Conservation (phyloP, 92 coral and sea anemone species). For the Actinernus sp. region DNA sequence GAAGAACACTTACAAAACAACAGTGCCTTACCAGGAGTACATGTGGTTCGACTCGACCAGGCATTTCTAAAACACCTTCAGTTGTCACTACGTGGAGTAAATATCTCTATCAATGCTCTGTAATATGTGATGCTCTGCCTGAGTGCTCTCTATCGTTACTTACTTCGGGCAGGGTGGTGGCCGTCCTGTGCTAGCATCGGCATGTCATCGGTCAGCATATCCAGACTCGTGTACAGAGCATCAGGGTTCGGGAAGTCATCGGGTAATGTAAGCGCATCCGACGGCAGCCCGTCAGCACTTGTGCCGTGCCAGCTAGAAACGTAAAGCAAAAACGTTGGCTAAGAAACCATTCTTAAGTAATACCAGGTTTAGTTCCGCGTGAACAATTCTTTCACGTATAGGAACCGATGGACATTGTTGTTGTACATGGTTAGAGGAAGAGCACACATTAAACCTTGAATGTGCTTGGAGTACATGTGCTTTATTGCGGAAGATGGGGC, state of each 20-base stretch:
- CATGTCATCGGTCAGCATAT: constrained; percentile 80
- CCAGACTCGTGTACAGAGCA: constrained; percentile 74
- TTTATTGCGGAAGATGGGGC: too few relatives aligned
- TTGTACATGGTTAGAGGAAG: too few relatives aligned
- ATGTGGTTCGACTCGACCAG: too few relatives aligned
- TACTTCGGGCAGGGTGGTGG: constrained; percentile 30
- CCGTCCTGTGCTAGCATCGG: constrained; percentile 43
- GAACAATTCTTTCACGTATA: background rate
- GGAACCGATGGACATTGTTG: too few relatives aligned
- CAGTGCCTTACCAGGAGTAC: constrained; percentile 11
- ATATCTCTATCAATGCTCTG: constrained; percentile 26
- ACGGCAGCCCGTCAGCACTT: constrained; percentile 55
- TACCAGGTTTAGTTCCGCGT: background rate
- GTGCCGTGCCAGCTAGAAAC: constrained; percentile 59
- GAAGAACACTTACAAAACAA: background rate
- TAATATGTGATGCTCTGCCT: too few relatives aligned
- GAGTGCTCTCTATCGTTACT: too few relatives aligned
- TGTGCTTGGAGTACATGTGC: too few relatives aligned
- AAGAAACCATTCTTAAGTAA: background rate
- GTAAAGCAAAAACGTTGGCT: background rate
- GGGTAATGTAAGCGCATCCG: constrained; percentile 70
- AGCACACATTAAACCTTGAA: too few relatives aligned
- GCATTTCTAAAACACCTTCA: too few relatives aligned
- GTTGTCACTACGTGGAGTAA: too few relatives aligned
- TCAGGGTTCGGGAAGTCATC: constrained; percentile 92